phyloP scores from a whole-genome alignment of 2,113 vertebrate species.

The Peromyscus maniculatus region DNA sequence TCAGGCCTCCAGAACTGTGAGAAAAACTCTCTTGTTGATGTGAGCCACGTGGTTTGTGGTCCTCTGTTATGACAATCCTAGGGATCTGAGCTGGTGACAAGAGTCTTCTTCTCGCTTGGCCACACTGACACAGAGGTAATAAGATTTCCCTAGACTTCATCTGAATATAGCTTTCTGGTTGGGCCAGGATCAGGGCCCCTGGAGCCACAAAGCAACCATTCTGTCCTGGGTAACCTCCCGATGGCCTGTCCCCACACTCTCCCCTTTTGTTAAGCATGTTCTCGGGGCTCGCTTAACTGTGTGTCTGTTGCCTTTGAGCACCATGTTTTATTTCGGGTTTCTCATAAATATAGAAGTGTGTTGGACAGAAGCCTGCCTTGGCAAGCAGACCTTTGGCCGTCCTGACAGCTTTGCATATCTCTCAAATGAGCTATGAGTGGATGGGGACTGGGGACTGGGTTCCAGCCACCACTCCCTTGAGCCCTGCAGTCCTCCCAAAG shows the following conservation, averaged over 20 bases:
- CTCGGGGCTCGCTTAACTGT: neutral
- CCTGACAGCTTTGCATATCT: conserved; percentile 73
- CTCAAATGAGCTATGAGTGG: conserved; percentile 70
- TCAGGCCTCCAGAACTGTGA: neutral
- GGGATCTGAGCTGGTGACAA: neutral
- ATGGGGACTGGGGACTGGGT: conserved; percentile 55
- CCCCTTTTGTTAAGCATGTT: conserved; percentile 34
- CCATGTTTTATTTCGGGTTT: conserved; percentile 75
- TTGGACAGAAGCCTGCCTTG: conserved; percentile 75
- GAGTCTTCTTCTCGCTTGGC: neutral
- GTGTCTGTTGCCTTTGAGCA: conserved; percentile 60
- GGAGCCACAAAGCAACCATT: neutral
- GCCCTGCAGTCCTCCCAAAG: conserved; percentile 38
- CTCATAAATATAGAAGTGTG: conserved; percentile 77
- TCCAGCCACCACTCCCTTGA: conserved; percentile 46
- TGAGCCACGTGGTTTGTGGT: neutral
- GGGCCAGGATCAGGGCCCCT: neutral
- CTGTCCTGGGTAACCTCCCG: neutral
- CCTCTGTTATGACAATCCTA: neutral
- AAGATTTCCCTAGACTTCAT: neutral
- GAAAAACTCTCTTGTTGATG: neutral
- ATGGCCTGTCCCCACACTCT: neutral
- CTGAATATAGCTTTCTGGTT: neutral
- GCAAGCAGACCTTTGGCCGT: conserved; percentile 65
- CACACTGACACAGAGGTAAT: neutral